A percentile compares a stretch with the other conserved stretches of the same genome.
phyloP scores from a whole-genome alignment of 2,797 vertebrate genomes.

The Myotis findleyi region DNA sequence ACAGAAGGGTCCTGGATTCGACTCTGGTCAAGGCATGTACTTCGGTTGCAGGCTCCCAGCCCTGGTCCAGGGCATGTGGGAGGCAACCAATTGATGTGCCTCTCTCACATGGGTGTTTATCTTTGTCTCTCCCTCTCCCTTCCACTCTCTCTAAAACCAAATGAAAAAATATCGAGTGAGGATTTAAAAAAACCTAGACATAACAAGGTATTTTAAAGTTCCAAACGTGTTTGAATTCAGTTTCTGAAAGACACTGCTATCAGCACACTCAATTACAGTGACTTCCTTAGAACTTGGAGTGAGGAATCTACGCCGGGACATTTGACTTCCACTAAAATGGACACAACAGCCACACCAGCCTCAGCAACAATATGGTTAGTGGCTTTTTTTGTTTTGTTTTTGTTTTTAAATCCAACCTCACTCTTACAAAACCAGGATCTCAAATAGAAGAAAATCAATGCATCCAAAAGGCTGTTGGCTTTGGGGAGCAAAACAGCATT shows the following conservation, averaged over 20 bases:
- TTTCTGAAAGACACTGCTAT: not conserved
- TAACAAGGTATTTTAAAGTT: not conserved
- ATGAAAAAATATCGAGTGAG: too few species aligned
- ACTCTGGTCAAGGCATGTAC: too few species aligned
- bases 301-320: not conserved
- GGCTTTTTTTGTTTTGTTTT: not conserved
- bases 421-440: slow-evolving; percentile 57
- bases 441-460: slow-evolving; percentile 24
- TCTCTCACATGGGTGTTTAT: too few species aligned
- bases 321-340: not conserved
- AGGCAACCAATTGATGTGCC: too few species aligned
- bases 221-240: not conserved
- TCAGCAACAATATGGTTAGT: not conserved
- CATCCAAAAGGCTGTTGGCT: not conserved
- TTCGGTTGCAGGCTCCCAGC: too few species aligned
- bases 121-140: too few species aligned
- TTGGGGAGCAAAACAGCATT: not conserved
- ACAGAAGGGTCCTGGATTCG: too few species aligned
- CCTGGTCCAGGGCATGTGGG: too few species aligned
- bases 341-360: not conserved
- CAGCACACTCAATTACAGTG: not conserved
- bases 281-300: not conserved
- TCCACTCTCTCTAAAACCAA: too few species aligned
- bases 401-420: slow-evolving; percentile 12
- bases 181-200: not conserved